Evolutionary conservation across 2,888 invertebrate genomes (phyloP), one percentile per base, ranked within the genome.

Genomic region (Neoaliturus tenellus): DNA sequence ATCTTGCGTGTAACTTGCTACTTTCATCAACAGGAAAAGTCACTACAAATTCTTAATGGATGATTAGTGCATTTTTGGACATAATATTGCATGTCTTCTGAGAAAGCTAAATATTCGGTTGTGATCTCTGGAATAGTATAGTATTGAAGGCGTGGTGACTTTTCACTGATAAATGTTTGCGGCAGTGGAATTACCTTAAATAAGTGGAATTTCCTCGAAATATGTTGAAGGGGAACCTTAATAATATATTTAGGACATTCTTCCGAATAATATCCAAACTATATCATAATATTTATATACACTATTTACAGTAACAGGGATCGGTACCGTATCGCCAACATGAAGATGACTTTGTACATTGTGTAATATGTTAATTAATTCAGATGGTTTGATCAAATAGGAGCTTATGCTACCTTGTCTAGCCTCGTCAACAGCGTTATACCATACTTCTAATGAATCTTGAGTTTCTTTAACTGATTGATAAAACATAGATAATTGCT

Each of bases 321-420:
- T 28, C 14, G 69, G 35, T 14, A 69, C 14, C 4, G 69, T 33
- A n/a, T 69, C 69, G 17, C 69, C 69, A 3, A 69, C 69, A 33
- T 69, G 69, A 6, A 69, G 35, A 69, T 33, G 28, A n/a, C 69
- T 33, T n/a, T 69, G 69, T 12, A 69, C 69, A 33, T 69, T 69
- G 4, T 8, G 17, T 12, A 44, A 44, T 8, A 44, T 69, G 20
- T 69, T 31, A 3, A 33, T 69, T 33, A 69, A 14, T 31, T 69
- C 69, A 1, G 35, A 8, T 31, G 69, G 69, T 31, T 69, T 69
- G 31, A 69, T 33, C 33, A 69, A 33, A 69, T 33, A 69, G 10
- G 69, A 69, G 33, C 69, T 69, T 6, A 69, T 69, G 31, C 35
- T 6, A n/a, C 69, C 69, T 69, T 69, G 69, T 69, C 69, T 69